Evolutionary conservation across 1,140 invertebrate species (phyloP).

Genomic region (Condylostylus longicornis): DNA sequence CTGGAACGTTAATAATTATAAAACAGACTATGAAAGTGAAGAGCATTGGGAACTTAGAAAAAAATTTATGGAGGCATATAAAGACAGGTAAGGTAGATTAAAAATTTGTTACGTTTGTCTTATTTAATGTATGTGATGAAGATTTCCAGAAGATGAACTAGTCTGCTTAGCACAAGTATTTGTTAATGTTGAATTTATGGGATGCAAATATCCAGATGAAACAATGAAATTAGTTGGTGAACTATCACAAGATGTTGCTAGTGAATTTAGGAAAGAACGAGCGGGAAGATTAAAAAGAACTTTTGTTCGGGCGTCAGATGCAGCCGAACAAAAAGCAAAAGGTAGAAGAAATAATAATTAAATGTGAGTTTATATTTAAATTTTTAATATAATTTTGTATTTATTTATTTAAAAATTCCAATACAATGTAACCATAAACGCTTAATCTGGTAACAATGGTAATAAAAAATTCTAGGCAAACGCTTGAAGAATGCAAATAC

Average conservation of each 20-base stretch:
- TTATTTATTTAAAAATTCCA: too few relatives aligned
- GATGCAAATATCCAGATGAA: slow-evolving; percentile 65
- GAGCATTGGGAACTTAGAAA: slow-evolving; percentile 67
- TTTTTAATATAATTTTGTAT: too few relatives aligned
- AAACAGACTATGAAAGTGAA: slow-evolving; percentile 56
- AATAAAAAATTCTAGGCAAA: too few relatives aligned
- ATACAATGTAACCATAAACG: too few relatives aligned
- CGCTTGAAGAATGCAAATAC: too few relatives aligned
- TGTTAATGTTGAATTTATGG: slow-evolving; percentile 66
- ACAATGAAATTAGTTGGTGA: slow-evolving; percentile 64
- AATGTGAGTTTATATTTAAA: slow-evolving; percentile 3
- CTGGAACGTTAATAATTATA: slow-evolving; percentile 51
- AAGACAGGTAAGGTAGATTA: too few relatives aligned
- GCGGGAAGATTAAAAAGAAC: slow-evolving; percentile 54
- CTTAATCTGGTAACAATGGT: too few relatives aligned
- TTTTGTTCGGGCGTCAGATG: slow-evolving; percentile 62
- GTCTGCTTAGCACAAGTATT: slow-evolving; percentile 71
- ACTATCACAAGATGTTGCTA: slow-evolving; percentile 51
- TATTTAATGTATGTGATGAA: too few relatives aligned
- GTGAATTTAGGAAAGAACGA: slow-evolving; percentile 48
- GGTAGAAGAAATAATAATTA: slow-evolving; percentile 38
- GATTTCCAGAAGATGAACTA: slow-evolving; percentile 55
- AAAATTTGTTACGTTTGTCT: too few relatives aligned
- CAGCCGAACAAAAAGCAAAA: slow-evolving; percentile 54
- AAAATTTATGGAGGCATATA: slow-evolving; percentile 58